Percentiles rank a stretch among this genome's conserved stretches.
Conservation (phyloP, 2,888 invertebrate species). For the Aplocera efformata region DNA sequence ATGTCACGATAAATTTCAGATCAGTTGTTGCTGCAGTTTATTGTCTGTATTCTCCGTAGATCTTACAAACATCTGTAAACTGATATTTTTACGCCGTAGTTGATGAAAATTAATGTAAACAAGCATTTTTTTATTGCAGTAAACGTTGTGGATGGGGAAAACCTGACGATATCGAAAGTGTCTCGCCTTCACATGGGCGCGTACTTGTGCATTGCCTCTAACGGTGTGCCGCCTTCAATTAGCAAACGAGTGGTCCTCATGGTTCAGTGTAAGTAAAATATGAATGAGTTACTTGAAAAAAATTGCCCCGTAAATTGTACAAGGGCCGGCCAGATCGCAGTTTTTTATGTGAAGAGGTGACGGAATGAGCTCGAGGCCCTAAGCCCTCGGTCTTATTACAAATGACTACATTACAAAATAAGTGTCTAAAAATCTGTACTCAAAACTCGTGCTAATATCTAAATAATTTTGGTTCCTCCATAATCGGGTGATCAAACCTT, state of each 20-base stretch:
- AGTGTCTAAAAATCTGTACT: no score
- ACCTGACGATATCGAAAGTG: constrained; percentile 92
- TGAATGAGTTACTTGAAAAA: no score
- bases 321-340: no score
- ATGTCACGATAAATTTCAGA: constrained; percentile 15
- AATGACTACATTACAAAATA: no score
- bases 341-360: no score
- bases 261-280: constrained; percentile 87
- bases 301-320: no score
- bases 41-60: constrained; percentile 5
- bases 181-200: constrained; percentile 96
- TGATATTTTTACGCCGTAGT: no score
- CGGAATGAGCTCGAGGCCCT: no score
- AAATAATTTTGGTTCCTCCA: no score
- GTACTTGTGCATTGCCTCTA: constrained; percentile 95
- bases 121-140: constrained; percentile 78
- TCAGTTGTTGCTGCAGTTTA: constrained; percentile 13
- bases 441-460: no score
- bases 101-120: background rate
- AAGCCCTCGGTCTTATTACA: no score
- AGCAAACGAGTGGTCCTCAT: constrained; percentile 91
- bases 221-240: constrained; percentile 94
- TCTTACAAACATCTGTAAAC: background rate
- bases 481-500: no score
- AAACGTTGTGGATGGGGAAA: constrained; percentile 93